These are phyloP conservation scores for Aphaenogaster ashmeadi DNA, from an alignment of 1,140 invertebrate genomes.

Conservation along the genomic window DNA sequence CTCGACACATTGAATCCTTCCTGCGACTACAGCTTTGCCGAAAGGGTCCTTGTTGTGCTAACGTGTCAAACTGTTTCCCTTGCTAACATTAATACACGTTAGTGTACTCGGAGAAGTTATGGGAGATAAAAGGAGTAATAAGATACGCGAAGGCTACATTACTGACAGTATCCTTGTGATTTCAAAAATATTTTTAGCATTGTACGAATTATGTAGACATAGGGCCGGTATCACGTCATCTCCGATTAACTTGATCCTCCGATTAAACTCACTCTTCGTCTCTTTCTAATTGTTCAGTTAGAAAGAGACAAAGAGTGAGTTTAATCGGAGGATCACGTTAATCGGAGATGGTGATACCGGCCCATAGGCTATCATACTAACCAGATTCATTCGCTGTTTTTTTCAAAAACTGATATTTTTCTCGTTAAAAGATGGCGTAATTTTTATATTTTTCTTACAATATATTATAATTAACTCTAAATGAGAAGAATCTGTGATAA, in stretches of 20 bases:
- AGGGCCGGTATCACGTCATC: too few relatives aligned
- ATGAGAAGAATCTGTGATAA: not conserved
- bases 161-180: too few relatives aligned
- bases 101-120: not conserved
- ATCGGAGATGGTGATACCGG: too few relatives aligned
- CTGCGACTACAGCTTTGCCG: not conserved
- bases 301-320: too few relatives aligned
- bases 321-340: too few relatives aligned
- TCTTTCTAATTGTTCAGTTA: too few relatives aligned
- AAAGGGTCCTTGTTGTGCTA: not conserved
- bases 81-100: not conserved
- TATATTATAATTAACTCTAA: conserved; percentile 10
- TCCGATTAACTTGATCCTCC: too few relatives aligned
- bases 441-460: not conserved
- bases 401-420: not conserved
- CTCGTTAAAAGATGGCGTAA: not conserved
- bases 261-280: too few relatives aligned
- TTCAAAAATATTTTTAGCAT: not conserved
- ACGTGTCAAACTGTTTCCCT: conserved; percentile 1
- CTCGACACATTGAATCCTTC: conserved; percentile 8
- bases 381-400: not conserved
- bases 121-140: not conserved
- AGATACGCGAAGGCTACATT: not conserved
- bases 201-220: too few relatives aligned
- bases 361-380: not conserved